Evolutionary conservation across 2,797 vertebrate genomes (phyloP), one percentile per base, ranked within the genome.

Genomic region (Threskiornis aethiopicus): DNA sequence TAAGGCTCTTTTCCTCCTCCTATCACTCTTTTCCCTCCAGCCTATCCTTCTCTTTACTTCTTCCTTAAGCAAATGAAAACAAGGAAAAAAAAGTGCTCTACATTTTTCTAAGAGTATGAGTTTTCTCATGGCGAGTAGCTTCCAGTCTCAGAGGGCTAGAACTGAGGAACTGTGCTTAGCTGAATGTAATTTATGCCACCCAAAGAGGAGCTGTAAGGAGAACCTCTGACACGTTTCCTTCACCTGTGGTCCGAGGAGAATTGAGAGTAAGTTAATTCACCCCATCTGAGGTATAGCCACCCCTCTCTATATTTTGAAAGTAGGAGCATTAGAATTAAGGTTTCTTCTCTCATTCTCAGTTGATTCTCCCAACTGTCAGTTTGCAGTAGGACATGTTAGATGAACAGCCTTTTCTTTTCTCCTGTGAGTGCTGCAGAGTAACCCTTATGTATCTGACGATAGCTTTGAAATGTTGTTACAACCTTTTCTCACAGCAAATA

Each of bases 1-100:
- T 39, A 28, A 35, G 10, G 10, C 5, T 52, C 77, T 49, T 33
- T 2, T 0, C 3, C 7, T 1, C 1, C 4, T 51, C 13, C 11
- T 51, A 22, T 41, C 47, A 20, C 9, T 77, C 5, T 55, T 71
- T 89, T 20, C 9, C 20, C 13, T 85, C 41, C 25, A 61, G 31
- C 4, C 4, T 80, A 87, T 81, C 9, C 5, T 46, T 55, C 39
- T 39, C 8, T 72, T 76, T 51, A 58, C 84, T 78, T 93, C 49
- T 75, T 83, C 39, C 4, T 39, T 64, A 33, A 83, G 77, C 3
- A 79, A 54, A 80, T 16, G 4, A 16, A 83, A 80, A 46, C 1
- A 57, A 65, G 3, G 20, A n/a, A 3, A 37, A 10, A 15, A 1
- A 44, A 18, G 0, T 3, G 1, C 20, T 82, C 13, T 46, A 5